A percentile compares a stretch with the other conserved stretches of the same genome.
Evolutionary conservation across 2,888 invertebrate genomes (phyloP).

Genomic region (Thecophora atra): DNA sequence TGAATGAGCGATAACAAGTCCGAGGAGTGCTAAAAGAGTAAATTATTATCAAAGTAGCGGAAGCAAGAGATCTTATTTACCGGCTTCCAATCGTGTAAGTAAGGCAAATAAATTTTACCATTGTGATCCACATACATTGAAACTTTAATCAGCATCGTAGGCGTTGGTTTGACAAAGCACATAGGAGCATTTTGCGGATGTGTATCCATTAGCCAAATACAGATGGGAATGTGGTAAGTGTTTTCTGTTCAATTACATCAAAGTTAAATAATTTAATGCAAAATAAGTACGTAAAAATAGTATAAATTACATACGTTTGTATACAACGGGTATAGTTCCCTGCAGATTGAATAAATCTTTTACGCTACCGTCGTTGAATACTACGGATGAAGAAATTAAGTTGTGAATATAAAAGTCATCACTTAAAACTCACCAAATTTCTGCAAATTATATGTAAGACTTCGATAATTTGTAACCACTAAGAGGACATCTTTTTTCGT

Average conservation of each 20-base stretch:
- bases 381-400: constrained; percentile 69
- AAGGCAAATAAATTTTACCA: constrained; percentile 96
- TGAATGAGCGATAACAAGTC: constrained; percentile 90
- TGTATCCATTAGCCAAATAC: constrained; percentile 96
- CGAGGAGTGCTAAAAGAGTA: constrained; percentile 70
- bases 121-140: constrained; percentile 94
- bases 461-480: constrained; percentile 73
- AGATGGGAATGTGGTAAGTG: constrained; percentile 95
- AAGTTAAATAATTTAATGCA: background rate
- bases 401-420: background rate
- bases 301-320: constrained; percentile 73
- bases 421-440: constrained; percentile 72
- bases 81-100: constrained; percentile 92
- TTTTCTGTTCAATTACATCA: constrained; percentile 67
- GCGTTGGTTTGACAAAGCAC: constrained; percentile 92
- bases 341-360: constrained; percentile 84
- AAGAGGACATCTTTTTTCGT: constrained; percentile 75
- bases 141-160: constrained; percentile 94
- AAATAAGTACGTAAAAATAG: constrained; percentile 5
- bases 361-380: constrained; percentile 86
- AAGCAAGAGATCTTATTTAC: constrained; percentile 65
- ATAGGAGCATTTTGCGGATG: constrained; percentile 97
- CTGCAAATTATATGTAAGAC: constrained; percentile 73
- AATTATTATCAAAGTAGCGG: background rate
- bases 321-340: constrained; percentile 93